Evolutionary conservation across 35 echinoderm and acorn worm species (phyloP), one percentile per base, ranked within the genome.

Genomic region (Ophioderma brevispina): DNA sequence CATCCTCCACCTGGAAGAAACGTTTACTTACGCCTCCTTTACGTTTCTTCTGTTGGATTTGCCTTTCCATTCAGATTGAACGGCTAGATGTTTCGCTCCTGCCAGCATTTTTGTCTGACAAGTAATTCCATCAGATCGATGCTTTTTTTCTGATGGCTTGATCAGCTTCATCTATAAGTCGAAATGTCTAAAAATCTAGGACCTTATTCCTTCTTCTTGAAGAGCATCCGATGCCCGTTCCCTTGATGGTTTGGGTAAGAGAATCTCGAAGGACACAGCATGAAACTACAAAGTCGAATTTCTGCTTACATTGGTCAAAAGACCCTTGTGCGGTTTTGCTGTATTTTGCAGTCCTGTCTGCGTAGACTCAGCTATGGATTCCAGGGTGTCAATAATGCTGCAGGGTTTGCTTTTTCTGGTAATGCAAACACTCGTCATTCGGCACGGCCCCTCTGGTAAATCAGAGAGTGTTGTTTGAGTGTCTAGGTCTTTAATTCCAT

Each of bases 281-380:
- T 84, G 38, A 30, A 2, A 21, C 81, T 13, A 49, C 39, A 84
- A 41, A 55, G 1, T 41, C 81, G 50, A 41, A 84, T 84, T n/a
- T n/a, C n/a, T 55, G 38, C 14, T 34, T 1, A 55, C 38, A 34
- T 6, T 55, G 4, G 43, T 8, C 81, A 50, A 25, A 14, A 89
- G 87, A 34, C 87, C n/a, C 87, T 33, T 18, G 23, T 5, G 87
- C 38, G 31, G 87, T n/a, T n/a, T 89, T 14, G 87, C 31, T 43
- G 1, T 76, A 89, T 80, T 0, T 25, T 25, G 14, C n/a, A n/a
- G n/a, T n/a, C 28, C 30, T 17, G 34, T 49, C 46, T 84, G 46
- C 35, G 25, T 89, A 17, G 75, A 49, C 80, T 89, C 77, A 23
- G 38, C 32, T 34, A 80, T 89, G 15, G 78, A 2, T 32, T 80